Percentiles rank a stretch among this genome's conserved stretches.
phyloP scores from a whole-genome alignment of 2,113 vertebrate genomes.

The Bungarus multicinctus region DNA sequence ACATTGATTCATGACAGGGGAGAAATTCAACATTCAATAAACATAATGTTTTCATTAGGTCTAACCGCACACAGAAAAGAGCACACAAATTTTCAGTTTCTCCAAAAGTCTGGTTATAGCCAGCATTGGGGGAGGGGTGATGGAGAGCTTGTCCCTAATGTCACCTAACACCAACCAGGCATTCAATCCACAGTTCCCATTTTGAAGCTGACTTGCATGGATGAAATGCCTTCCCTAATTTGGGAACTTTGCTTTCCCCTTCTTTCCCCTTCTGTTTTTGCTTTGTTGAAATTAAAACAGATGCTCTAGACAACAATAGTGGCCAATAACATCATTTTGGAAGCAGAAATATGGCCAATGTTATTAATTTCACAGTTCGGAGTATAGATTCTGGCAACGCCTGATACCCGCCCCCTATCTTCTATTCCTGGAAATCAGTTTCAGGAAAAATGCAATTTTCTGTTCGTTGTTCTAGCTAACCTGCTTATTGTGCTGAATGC shows the following conservation, averaged over 20 bases:
- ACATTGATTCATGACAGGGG: background rate
- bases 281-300: background rate
- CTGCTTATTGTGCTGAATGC: background rate
- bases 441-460: background rate
- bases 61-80: background rate
- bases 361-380: background rate
- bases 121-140: background rate
- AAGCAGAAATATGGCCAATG: background rate
- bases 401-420: background rate
- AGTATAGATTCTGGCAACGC: background rate
- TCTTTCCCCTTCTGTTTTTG: background rate
- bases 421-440: background rate
- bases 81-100: background rate
- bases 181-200: background rate
- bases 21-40: background rate
- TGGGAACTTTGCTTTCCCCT: background rate
- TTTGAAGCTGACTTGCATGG: background rate
- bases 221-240: background rate
- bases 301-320: background rate
- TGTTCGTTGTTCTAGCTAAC: background rate
- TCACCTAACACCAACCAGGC: background rate
- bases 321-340: background rate
- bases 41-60: background rate
- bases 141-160: background rate
- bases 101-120: background rate